A percentile compares a stretch with the other conserved stretches of the same genome.
Evolutionary conservation across 2,113 vertebrate species (phyloP).

Genomic region (Gnathonemus echidnorhynchus): DNA sequence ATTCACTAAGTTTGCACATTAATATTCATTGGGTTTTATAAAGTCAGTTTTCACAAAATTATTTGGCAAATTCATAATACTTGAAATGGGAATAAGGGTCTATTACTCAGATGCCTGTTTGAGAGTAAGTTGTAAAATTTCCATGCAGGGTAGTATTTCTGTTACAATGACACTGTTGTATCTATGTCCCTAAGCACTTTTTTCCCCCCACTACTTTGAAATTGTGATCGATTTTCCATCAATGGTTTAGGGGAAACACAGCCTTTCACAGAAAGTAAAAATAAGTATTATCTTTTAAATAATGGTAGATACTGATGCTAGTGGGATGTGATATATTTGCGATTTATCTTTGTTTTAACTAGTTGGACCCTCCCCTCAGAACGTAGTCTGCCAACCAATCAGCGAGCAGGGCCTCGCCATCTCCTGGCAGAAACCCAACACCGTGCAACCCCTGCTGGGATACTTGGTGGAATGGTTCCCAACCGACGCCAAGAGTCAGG

Average conservation of each 20-base stretch:
- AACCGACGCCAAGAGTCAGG: constrained; percentile 27
- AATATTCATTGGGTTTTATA: neutral
- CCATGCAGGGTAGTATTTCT: neutral
- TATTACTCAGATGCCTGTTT: neutral
- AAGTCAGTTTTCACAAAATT: neutral
- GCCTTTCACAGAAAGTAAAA: neutral
- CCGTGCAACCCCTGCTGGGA: neutral
- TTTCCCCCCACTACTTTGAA: neutral
- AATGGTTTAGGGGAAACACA: neutral
- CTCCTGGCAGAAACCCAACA: constrained; percentile 47
- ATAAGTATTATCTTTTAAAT: neutral
- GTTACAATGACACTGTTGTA: neutral
- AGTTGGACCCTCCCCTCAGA: constrained; percentile 4
- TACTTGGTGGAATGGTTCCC: constrained; percentile 58
- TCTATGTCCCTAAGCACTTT: neutral
- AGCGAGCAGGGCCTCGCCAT: constrained; percentile 42
- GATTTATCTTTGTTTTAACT: constrained; percentile 4
- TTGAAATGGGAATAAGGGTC: neutral
- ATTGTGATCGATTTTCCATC: neutral
- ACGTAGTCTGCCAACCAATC: neutral
- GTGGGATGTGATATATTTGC: neutral
- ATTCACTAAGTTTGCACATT: neutral
- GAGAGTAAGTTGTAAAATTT: neutral
- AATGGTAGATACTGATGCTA: neutral
- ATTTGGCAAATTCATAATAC: neutral